A percentile compares a stretch with the other conserved stretches of the same genome.
Conservation (phyloP, 1,140 invertebrate genomes). For the Choristoneura fumiferana region DNA sequence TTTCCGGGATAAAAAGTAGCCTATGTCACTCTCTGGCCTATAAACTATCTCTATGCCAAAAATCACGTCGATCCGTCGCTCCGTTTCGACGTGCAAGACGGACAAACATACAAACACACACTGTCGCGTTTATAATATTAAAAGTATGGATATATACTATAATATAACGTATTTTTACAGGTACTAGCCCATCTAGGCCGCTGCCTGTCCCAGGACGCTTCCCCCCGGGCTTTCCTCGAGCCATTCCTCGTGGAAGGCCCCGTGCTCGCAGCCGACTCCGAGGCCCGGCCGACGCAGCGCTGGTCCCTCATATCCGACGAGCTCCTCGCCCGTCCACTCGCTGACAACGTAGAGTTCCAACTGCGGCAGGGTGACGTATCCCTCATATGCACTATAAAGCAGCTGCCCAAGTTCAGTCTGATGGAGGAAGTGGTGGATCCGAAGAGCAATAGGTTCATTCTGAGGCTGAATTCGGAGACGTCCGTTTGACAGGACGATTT, state of each 20-base stretch:
- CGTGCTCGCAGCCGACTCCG: conserved; percentile 89
- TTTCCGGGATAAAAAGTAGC: too few relatives aligned
- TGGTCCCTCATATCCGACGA: conserved; percentile 97
- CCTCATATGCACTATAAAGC: conserved; percentile 90
- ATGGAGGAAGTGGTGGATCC: conserved; percentile 97
- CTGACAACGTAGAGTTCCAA: conserved; percentile 92
- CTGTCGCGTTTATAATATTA: too few relatives aligned
- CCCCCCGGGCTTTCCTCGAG: conserved; percentile 95
- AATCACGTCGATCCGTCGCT: too few relatives aligned
- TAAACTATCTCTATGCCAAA: too few relatives aligned
- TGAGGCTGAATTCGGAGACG: conserved; percentile 96
- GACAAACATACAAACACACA: too few relatives aligned
- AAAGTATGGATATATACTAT: too few relatives aligned
- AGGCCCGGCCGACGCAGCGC: conserved; percentile 87
- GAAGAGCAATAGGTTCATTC: conserved; percentile 96
- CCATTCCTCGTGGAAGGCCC: conserved; percentile 89
- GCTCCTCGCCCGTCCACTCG: conserved; percentile 90
- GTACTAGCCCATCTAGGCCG: conserved; percentile 88
- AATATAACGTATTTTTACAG: conserved; percentile 32
- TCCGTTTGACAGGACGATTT: conserved; percentile 88
- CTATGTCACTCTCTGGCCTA: too few relatives aligned
- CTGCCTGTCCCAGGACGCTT: conserved; percentile 95
- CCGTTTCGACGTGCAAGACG: too few relatives aligned
- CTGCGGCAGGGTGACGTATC: conserved; percentile 96
- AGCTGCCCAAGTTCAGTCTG: conserved; percentile 94